phyloP scores from a whole-genome alignment of 2,113 vertebrate genomes.

The Ciconia boyciana region DNA sequence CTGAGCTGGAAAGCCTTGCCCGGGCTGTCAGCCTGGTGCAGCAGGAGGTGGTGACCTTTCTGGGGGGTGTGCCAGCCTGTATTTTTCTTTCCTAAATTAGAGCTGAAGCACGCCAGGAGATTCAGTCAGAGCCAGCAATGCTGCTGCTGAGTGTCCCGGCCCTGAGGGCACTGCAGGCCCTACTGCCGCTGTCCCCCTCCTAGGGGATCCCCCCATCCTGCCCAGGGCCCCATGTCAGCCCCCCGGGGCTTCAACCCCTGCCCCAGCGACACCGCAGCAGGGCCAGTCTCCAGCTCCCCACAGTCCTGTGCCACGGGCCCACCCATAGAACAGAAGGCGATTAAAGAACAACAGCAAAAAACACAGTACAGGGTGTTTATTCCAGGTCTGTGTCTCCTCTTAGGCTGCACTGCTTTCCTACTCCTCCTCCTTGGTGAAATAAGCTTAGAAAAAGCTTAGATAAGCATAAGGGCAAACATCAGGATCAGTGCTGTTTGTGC shows the following conservation, averaged over 20 bases:
- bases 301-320: background rate
- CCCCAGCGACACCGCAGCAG: background rate
- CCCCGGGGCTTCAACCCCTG: accelerated
- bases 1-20: background rate
- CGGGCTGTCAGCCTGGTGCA: background rate
- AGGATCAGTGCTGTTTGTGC: background rate
- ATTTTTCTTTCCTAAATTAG: constrained; percentile 15
- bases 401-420: background rate
- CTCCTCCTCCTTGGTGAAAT: background rate
- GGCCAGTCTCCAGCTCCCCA: background rate
- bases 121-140: background rate
- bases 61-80: background rate
- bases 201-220: background rate
- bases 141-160: background rate
- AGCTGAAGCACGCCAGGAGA: background rate
- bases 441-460: background rate
- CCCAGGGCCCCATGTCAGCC: background rate
- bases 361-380: background rate
- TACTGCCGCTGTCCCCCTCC: background rate
- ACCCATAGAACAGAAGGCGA: background rate
- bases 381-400: background rate
- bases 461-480: background rate
- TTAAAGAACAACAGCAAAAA: background rate
- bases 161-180: background rate
- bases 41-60: background rate